These are phyloP conservation scores for Plestiodon gilberti DNA, from an alignment of 2,113 vertebrate species.

Conservation along the genomic window DNA sequence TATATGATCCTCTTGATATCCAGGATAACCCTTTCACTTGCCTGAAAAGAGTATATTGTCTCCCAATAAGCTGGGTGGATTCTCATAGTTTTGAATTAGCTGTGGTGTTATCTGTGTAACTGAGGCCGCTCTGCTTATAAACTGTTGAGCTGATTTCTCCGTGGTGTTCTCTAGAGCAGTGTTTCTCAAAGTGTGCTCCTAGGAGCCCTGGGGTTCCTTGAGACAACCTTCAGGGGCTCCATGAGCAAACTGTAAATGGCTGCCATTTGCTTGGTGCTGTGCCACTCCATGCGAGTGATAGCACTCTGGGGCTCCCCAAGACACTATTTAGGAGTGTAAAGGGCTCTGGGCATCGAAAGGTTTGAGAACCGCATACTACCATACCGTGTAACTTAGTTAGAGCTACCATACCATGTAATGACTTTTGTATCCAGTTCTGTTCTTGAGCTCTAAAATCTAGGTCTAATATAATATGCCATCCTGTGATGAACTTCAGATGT, in stretches of 20 bases:
- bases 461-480: not conserved
- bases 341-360: no score
- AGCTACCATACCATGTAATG: not conserved
- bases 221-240: no score
- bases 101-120: not conserved
- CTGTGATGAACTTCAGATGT: not conserved
- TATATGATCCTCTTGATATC: not conserved
- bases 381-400: no score
- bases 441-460: not conserved
- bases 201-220: no score
- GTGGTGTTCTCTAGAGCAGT: conserved; percentile 15
- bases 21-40: not conserved
- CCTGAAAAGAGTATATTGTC: fast-evolving
- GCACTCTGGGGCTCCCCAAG: no score
- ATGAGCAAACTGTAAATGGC: no score
- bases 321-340: no score
- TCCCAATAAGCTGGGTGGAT: not conserved
- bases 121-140: conserved; percentile 5
- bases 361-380: no score
- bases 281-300: no score
- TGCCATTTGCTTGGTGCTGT: no score
- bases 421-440: not conserved
- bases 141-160: not conserved
- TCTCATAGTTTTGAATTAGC: not conserved
- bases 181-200: no score